Evolutionary conservation across 2,113 vertebrate species (phyloP), one percentile per base, ranked within the genome.

Genomic region (Riparia riparia): DNA sequence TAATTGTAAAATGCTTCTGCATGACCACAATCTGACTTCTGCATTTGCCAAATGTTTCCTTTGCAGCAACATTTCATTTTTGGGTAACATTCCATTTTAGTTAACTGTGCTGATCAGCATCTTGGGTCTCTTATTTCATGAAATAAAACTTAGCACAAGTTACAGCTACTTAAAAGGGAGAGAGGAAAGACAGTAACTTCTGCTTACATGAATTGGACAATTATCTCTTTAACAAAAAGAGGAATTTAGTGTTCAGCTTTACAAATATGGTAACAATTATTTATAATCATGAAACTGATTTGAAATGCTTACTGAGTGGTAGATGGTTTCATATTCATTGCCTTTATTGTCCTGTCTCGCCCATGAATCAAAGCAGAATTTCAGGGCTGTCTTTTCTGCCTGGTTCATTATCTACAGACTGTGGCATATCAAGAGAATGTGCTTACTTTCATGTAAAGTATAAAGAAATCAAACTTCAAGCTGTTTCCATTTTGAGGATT

Each of bases 391-490:
- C 93, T 95, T 92, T 96, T 93, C 88, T 94, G 69, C 90, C 82
- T 95, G 88, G 64, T 95, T 96, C 88, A 90, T 96, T 96, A 96
- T 95, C 88, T 95, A 29, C 83, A 95, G 71, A 76, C 64, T 86
- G 68, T 90, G 57, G 86, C 80, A 54, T 93, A 97, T 95, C 94
- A 96, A 96, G 91, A 94, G 77, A 97, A 95, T 92, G 51, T 92
- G 64, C 89, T 95, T 95, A 51, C 93, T 95, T 95, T 96, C 80
- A 96, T 95, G 94, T 95, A 56, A 83, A 93, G 83, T 89, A 96
- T 90, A 95, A 97, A 96, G 94, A 97, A 95, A 94, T 96, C 86
- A 93, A 95, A 93, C 80, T 94, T 95, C 93, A 95, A 94, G 88
- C 92, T 96, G 93, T 95, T 96, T 92, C 82, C 57, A 42, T 93